Percentiles rank a stretch among this genome's conserved stretches.
phyloP scores from a whole-genome alignment of 2,113 vertebrate genomes.

The Pseudorasbora parva region DNA sequence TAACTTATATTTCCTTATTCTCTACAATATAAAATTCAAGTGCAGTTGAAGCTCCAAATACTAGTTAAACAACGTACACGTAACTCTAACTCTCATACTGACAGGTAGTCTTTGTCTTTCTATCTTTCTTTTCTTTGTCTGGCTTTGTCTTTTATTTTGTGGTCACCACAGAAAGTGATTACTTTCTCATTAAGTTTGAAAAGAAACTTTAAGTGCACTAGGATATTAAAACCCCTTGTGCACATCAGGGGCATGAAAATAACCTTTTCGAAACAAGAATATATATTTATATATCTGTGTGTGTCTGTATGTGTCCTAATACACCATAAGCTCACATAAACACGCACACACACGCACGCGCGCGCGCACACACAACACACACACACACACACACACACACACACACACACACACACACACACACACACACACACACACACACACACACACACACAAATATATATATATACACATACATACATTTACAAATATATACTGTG shows the following conservation, averaged over 20 bases:
- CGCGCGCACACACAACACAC: no score
- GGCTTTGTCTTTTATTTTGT: conserved; percentile 40
- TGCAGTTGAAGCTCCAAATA: conserved; percentile 84
- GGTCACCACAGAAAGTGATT: conserved; percentile 28
- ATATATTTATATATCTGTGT: conserved; percentile 58
- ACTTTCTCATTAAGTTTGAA: conserved; percentile 31
- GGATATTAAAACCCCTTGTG: conserved; percentile 61
- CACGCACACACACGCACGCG: conserved; percentile 31
- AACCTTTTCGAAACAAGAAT: conserved; percentile 50
- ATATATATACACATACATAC: conserved; percentile 45
- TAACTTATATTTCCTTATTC: conserved; percentile 63
- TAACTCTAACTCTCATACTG: conserved; percentile 72
- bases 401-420: conserved; percentile 47
- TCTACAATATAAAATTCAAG: conserved; percentile 82
- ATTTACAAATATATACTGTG: conserved; percentile 55
- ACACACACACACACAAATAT: conserved; percentile 46
- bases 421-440: conserved; percentile 47
- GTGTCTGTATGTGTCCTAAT: conserved; percentile 54
- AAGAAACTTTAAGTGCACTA: conserved; percentile 67
- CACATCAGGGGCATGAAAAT: conserved; percentile 61
- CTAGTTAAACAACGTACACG: conserved; percentile 77
- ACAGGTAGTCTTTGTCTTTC: conserved; percentile 74
- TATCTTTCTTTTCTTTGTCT: conserved; percentile 31
- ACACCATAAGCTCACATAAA: conserved; percentile 36
- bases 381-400: conserved; percentile 43